Base-by-base conservation (phyloP, 1,140 invertebrate genomes). In the Ericerus pela region DNA sequence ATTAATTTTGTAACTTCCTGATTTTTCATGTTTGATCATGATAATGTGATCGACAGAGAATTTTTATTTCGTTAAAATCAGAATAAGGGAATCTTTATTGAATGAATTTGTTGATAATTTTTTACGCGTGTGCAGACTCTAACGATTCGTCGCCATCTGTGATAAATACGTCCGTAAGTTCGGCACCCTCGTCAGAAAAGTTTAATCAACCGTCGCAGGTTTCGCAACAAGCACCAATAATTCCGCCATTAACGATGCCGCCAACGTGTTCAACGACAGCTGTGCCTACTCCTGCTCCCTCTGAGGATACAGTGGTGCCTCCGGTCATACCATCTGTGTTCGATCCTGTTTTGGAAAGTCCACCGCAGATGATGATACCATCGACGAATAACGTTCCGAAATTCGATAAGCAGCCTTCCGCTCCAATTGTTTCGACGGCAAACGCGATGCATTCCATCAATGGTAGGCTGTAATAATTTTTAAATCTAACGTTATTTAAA, bases 311-410 rank as follows among this genome's bases (percentile, higher is more conserved):
- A n/a, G n/a, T n/a, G n/a, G 71, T 69, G 63, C 64, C 72, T n/a
- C 4, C 37, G 1, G 31, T 57, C 1, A 24, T 59, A 14, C 64
- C 74, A 1, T 81, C 80, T 2, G 79, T 82, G 58, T 84, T 82
- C 59, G 80, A 82, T 66, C 76, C 79, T 0, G 54, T 78, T 20
- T 74, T 75, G 22, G 66, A 73, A 14, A 62, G 68, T 12, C 53
- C 30, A 28, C 41, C 16, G 16, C 31, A 41, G 29, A 52, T 38
- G 20, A 1, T 36, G 16, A n/a, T 53, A 2, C 51, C 29, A 16
- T 8, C 26, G 24, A 41, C 28, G 3, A 27, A 38, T 20, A 51
- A 33, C 14, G 16, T 47, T 20, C 41, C 3, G 18, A 47, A 47
- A 24, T 47, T 22, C 14, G 41, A 47, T 20, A 47, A 47, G 41